phyloP scores from a whole-genome alignment of 2,888 invertebrate species.

The Physocephala rufipes region DNA sequence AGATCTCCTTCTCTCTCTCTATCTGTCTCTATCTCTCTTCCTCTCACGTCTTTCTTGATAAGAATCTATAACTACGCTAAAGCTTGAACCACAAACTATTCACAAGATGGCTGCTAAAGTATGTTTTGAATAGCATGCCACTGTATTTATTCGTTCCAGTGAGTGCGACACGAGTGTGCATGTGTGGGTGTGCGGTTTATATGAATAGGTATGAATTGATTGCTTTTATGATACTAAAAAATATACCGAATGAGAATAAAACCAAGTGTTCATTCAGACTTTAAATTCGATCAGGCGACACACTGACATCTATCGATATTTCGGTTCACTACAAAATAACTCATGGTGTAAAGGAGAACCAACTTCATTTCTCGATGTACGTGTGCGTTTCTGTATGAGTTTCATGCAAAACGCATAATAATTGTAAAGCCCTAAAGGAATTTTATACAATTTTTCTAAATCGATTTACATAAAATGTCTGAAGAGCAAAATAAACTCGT shows the following conservation, averaged over 20 bases:
- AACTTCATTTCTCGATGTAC: conserved; percentile 19
- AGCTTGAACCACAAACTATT: conserved; percentile 1
- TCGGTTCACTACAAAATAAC: background rate
- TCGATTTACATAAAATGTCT: conserved; percentile 14
- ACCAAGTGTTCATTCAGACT: background rate
- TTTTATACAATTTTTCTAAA: conserved; percentile 25
- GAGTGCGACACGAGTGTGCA: background rate
- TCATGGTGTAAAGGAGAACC: conserved; percentile 5
- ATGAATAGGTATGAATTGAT: background rate
- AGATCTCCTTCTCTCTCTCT: too few species aligned
- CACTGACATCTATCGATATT: background rate
- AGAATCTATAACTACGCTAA: too few species aligned
- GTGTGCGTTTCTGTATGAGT: conserved; percentile 17
- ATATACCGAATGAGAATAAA: background rate
- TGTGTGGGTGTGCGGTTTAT: background rate
- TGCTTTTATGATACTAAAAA: background rate
- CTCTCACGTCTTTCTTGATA: too few species aligned
- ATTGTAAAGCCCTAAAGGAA: conserved; percentile 27
- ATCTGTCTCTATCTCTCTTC: too few species aligned
- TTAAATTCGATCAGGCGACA: background rate
- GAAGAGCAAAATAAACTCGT: too few species aligned
- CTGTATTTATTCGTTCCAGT: too few species aligned
- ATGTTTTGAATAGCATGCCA: conserved; percentile 20
- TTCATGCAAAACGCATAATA: conserved; percentile 12
- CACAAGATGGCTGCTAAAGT: conserved; percentile 16